Evolutionary conservation across 2,888 invertebrate species (phyloP).

Genomic region (Horisme vitalbata): DNA sequence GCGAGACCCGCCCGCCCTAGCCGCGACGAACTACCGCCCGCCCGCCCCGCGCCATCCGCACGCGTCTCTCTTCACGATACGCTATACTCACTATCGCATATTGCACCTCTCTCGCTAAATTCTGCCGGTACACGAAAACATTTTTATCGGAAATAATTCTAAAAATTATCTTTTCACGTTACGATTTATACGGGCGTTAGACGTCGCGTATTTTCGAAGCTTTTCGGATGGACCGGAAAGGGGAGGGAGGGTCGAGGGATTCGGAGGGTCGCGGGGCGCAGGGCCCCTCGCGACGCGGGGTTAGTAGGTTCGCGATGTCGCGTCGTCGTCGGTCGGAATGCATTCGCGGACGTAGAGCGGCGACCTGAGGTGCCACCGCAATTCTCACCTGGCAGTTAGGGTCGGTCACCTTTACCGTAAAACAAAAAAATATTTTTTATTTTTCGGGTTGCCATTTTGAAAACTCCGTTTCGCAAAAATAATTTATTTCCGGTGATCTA

Average conservation of each 20-base stretch:
- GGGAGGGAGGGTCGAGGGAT: constrained; percentile 68
- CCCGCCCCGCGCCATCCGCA: constrained; percentile 69
- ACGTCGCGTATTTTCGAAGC: constrained; percentile 77
- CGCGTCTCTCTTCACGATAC: constrained; percentile 58
- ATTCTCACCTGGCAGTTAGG: constrained; percentile 67
- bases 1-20: constrained; percentile 83
- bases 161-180: constrained; percentile 48
- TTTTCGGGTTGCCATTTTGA: constrained; percentile 37
- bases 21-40: constrained; percentile 70
- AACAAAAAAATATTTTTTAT: constrained; percentile 40
- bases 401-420: constrained; percentile 64
- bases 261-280: constrained; percentile 78
- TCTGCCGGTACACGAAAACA: constrained; percentile 41
- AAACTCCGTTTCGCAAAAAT: constrained; percentile 26
- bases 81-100: constrained; percentile 53
- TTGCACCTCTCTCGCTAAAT: constrained; percentile 48
- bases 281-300: constrained; percentile 79
- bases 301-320: constrained; percentile 82
- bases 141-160: constrained; percentile 42
- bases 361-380: constrained; percentile 78
- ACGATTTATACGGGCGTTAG: constrained; percentile 66
- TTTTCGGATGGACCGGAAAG: constrained; percentile 76
- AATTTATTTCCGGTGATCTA: constrained; percentile 57
- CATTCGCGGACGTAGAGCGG: constrained; percentile 81
- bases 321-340: constrained; percentile 80